phyloP scores from a whole-genome alignment of 2,888 invertebrate species.

The Troides oblongomaculatus region DNA sequence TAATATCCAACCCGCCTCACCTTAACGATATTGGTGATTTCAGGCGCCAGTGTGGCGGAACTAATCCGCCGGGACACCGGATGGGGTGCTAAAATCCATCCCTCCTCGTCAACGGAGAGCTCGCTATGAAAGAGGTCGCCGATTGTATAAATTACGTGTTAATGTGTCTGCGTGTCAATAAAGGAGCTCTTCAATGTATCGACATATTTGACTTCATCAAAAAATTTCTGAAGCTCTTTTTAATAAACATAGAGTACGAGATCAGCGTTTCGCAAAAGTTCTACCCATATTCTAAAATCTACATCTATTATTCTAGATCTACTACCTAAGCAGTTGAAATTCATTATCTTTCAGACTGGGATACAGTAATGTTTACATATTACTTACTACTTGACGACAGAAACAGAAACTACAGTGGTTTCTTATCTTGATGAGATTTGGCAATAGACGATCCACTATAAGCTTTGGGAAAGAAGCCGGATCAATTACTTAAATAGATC shows the following conservation, averaged over 20 bases:
- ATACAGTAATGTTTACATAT: too few relatives aligned
- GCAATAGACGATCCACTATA: too few relatives aligned
- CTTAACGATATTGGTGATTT: constrained; percentile 52
- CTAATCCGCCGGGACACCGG: constrained; percentile 63
- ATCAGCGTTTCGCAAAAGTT: not conserved
- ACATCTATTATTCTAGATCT: too few relatives aligned
- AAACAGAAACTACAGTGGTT: too few relatives aligned
- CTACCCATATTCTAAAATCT: not conserved
- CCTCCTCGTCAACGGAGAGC: constrained; percentile 28
- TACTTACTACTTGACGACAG: too few relatives aligned
- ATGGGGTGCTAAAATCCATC: constrained; percentile 47
- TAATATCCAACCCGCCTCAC: constrained; percentile 52
- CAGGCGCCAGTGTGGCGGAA: constrained; percentile 55
- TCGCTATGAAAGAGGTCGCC: constrained; percentile 23
- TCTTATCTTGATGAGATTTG: too few relatives aligned
- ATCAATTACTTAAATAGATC: not conserved
- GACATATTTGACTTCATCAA: not conserved
- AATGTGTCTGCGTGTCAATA: constrained; percentile 19
- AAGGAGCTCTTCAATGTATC: not conserved
- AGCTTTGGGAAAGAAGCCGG: too few relatives aligned
- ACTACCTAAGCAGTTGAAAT: too few relatives aligned
- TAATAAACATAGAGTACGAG: not conserved
- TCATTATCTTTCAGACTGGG: too few relatives aligned
- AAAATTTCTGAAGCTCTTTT: not conserved
- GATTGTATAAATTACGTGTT: constrained; percentile 29